These are phyloP conservation scores for Echinops telfairi DNA, from an alignment of 2,113 vertebrate genomes.

Conservation along the genomic window DNA sequence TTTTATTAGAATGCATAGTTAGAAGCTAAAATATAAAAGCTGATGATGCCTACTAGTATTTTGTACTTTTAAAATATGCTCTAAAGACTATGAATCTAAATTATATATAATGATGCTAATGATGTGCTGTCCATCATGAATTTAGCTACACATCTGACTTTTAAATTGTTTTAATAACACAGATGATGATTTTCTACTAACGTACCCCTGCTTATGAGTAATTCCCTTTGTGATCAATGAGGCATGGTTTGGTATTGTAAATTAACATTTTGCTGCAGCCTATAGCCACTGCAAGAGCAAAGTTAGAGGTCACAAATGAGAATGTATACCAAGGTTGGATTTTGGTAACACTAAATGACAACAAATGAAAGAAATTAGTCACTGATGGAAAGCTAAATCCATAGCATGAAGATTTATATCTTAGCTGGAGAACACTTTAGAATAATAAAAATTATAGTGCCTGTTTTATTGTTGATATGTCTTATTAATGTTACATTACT, in stretches of 20 bases:
- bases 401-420: background rate
- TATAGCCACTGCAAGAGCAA: conserved; percentile 1
- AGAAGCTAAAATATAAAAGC: conserved; percentile 57
- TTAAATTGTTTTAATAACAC: conserved; percentile 13
- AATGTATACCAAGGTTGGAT: conserved; percentile 11
- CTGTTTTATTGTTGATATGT: background rate
- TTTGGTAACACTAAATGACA: conserved; percentile 55
- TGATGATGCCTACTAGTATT: conserved; percentile 35
- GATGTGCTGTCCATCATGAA: conserved; percentile 21
- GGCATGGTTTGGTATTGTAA: background rate
- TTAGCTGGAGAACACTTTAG: background rate
- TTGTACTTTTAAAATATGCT: conserved; percentile 49
- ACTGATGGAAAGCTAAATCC: conserved; percentile 12
- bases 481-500: conserved; percentile 27
- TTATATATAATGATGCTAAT: conserved; percentile 61
- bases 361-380: conserved; percentile 46
- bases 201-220: background rate
- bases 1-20: conserved; percentile 58
- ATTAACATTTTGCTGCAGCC: conserved; percentile 16
- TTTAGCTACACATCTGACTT: conserved; percentile 62
- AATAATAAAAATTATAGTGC: background rate
- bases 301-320: conserved; percentile 38
- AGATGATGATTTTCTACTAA: conserved; percentile 41
- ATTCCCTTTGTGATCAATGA: conserved; percentile 39
- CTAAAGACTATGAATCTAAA: conserved; percentile 63